Evolutionary conservation across 2,113 vertebrate species (phyloP), one percentile per base, ranked within the genome.

Genomic region (Indicator indicator): DNA sequence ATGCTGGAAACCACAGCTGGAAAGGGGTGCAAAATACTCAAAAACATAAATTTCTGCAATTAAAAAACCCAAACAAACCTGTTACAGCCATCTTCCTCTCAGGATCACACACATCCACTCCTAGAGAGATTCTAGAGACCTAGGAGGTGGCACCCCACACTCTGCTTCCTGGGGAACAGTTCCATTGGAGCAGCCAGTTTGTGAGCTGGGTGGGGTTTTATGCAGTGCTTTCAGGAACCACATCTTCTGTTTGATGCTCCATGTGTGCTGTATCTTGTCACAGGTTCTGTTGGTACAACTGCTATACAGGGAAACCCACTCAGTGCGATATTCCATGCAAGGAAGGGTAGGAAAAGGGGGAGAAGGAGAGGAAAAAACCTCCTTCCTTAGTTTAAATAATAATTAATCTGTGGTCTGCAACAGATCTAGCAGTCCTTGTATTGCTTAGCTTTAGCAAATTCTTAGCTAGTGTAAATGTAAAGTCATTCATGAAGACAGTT

Each of bases 401-500:
- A 62, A 79, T 82, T 55, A 46, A 67, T 28, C 19, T 56, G 28
- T 21, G 4, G 19, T 63, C 40, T 76, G 9, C 36, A 88, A 75
- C 30, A 82, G 55, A 81, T 81, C 44, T n/a, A 70, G 67, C 33
- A 78, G 50, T 33, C 23, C 2, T 79, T 36, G 15, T n/a, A 26
- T 68, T 50, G 50, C 32, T 73, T 52, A 78, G 30, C 32, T 73
- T 70, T 44, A 89, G 65, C 1, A 6, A 90, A 16, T 48, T 55
- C 52, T 88, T 67, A 77, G 32, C 63, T 67, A 48, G 52, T 13
- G 3, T 75, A 80, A 88, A 50, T 73, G 36, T 75, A 79, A 33
- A 88, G 73, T 89, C 58, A 86, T 87, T 80, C 60, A 71, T 46
- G 14, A 90, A 83, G 40, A 81, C 48, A 88, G 42, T 32, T 88